Conservation (phyloP, 1,140 invertebrate genomes). For the Ceratosolen fusciceps region DNA sequence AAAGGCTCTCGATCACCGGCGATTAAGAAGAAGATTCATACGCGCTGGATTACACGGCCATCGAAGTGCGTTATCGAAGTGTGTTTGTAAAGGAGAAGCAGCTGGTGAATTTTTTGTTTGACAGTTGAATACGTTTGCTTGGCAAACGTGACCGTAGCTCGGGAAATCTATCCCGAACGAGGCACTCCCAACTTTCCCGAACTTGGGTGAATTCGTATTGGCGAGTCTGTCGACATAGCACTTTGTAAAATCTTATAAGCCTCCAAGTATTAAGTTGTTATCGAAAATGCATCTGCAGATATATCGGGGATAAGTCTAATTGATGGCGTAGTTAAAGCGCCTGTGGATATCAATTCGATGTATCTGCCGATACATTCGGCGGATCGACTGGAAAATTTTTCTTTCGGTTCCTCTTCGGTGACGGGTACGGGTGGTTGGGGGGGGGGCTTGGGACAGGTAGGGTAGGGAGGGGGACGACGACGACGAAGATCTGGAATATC, state of each 20-base stretch:
- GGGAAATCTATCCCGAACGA: neutral
- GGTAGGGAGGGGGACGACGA: too few species aligned
- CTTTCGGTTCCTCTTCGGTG: neutral
- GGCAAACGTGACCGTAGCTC: too few species aligned
- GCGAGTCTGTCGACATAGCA: neutral
- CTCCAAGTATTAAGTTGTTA: neutral
- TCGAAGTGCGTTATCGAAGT: too few species aligned
- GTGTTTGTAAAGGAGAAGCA: too few species aligned
- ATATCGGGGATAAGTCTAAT: neutral
- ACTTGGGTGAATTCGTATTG: neutral
- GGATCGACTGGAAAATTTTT: neutral
- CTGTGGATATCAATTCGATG: neutral
- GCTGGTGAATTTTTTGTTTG: too few species aligned
- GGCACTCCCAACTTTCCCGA: neutral
- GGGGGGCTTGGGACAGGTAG: too few species aligned
- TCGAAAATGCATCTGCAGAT: neutral
- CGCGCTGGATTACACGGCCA: too few species aligned
- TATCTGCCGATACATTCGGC: neutral
- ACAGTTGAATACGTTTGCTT: too few species aligned
- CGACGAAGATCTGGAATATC: too few species aligned
- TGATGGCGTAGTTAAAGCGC: neutral
- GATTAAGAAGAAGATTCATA: too few species aligned
- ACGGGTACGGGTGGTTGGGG: neutral
- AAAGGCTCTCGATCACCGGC: too few species aligned
- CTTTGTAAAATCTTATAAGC: neutral